A percentile compares a stretch with the other conserved stretches of the same genome.
These are phyloP conservation scores for Microcaecilia unicolor DNA, from an alignment of 2,797 vertebrate genomes.

Conservation along the genomic window DNA sequence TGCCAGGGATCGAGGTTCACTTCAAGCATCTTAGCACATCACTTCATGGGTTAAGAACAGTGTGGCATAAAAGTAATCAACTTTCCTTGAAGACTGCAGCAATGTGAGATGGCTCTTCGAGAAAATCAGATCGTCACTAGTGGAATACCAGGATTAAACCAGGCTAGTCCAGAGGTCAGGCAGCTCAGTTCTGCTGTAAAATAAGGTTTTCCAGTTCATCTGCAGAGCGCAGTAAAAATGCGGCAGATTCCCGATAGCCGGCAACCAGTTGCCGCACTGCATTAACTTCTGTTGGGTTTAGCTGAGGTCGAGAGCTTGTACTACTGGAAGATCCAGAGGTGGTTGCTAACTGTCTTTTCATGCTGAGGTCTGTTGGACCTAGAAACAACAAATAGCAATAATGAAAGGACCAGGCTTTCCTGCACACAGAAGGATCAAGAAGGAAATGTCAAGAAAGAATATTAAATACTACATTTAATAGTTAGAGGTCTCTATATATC, in stretches of 20 bases:
- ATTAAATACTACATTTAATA: too few species aligned
- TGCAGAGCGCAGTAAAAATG: conserved; percentile 69
- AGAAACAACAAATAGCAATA: conserved; percentile 15
- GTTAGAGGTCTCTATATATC: conserved; percentile 1
- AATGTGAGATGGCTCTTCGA: conserved; percentile 52
- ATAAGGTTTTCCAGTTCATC: conserved; percentile 80
- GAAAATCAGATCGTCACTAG: conserved; percentile 60
- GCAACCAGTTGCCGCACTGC: conserved; percentile 72
- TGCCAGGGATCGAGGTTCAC: conserved; percentile 54
- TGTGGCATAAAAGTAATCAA: conserved; percentile 56
- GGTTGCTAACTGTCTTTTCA: conserved; percentile 69
- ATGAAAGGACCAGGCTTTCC: conserved; percentile 2
- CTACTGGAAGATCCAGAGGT: conserved; percentile 62
- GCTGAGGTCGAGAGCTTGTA: conserved; percentile 62
- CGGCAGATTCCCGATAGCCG: conserved; percentile 71
- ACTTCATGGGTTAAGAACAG: conserved; percentile 56
- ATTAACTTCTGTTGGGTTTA: conserved; percentile 69
- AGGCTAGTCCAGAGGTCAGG: conserved; percentile 32
- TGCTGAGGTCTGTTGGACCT: conserved; percentile 77
- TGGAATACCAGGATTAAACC: conserved; percentile 54
- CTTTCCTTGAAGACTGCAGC: conserved; percentile 52
- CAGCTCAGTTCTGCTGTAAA: conserved; percentile 75
- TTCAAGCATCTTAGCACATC: conserved; percentile 57
- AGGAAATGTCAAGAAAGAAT: too few species aligned
- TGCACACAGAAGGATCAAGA: not conserved